Conservation (phyloP, 2,113 vertebrate species). For the Natator depressus region DNA sequence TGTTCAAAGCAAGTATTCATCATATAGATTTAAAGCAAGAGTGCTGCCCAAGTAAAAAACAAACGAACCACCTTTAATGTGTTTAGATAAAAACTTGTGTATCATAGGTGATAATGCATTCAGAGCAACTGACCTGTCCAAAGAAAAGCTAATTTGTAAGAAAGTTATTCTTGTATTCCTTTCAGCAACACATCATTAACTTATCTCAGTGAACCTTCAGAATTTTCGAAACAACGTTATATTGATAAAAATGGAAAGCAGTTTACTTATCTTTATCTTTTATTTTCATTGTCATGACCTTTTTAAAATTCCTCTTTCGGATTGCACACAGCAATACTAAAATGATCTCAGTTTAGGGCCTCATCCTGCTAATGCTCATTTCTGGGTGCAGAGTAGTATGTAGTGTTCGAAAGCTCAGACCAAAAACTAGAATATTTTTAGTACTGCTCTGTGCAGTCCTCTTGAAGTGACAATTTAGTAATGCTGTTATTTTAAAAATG, state of each 20-base stretch:
- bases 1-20: not conserved
- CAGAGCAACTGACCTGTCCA: conserved; percentile 23
- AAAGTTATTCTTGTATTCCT: conserved; percentile 69
- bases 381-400: accelerated
- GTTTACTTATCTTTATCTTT: not conserved
- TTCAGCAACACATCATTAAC: conserved; percentile 9
- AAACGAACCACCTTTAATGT: not conserved
- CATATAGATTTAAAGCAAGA: conserved; percentile 2
- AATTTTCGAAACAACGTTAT: not conserved
- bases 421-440: not conserved
- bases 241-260: not conserved
- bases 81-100: not conserved
- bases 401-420: not conserved
- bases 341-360: conserved; percentile 8
- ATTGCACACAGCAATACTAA: conserved; percentile 1
- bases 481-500: not conserved
- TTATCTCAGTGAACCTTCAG: not conserved
- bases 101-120: conserved; percentile 12
- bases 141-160: conserved; percentile 42
- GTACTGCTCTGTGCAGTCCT: not conserved
- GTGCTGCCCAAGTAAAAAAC: not conserved
- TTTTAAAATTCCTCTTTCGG: not conserved
- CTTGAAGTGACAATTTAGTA: not conserved
- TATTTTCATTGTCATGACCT: not conserved
- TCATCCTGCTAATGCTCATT: not conserved